A percentile compares a stretch with the other conserved stretches of the same genome.
Conservation (phyloP, 92 coral and sea anemone species). For the Zoanthus sansibaricus region DNA sequence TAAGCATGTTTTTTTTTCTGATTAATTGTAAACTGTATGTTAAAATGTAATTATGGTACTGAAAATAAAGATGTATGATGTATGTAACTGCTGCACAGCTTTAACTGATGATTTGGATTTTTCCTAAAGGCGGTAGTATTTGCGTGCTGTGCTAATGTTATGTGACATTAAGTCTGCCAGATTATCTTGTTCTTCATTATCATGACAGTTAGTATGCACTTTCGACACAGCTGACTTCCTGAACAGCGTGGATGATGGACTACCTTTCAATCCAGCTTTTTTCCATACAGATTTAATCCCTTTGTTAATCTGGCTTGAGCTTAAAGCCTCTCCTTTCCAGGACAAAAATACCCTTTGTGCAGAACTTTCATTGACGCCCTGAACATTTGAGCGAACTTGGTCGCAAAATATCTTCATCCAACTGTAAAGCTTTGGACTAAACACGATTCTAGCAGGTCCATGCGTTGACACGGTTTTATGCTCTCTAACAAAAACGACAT, state of each 20-base stretch:
- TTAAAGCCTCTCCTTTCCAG: constrained; percentile 49
- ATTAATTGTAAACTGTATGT: too few relatives aligned
- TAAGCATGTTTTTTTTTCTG: too few relatives aligned
- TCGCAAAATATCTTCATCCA: constrained; percentile 34
- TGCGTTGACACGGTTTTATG: constrained; percentile 65
- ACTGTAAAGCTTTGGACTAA: constrained; percentile 48
- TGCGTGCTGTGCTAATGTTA: constrained; percentile 34
- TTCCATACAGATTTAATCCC: constrained; percentile 27
- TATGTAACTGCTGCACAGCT: constrained; percentile 36
- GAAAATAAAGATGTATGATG: too few relatives aligned
- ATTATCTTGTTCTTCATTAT: constrained; percentile 45
- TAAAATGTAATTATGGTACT: too few relatives aligned
- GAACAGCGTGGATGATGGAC: neutral
- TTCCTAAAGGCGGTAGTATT: constrained; percentile 33
- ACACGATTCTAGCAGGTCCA: constrained; percentile 65
- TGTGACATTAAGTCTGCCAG: constrained; percentile 59
- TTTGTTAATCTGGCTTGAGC: constrained; percentile 52
- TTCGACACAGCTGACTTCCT: constrained; percentile 44
- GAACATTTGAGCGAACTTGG: constrained; percentile 37
- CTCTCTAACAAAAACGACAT: constrained; percentile 49
- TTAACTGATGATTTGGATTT: constrained; percentile 32
- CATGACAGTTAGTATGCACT: neutral
- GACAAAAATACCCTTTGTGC: constrained; percentile 50
- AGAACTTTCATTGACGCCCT: neutral
- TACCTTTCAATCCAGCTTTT: constrained; percentile 48